Base-by-base conservation (phyloP, 2,113 vertebrate genomes). In the Megaceryle maxima region DNA sequence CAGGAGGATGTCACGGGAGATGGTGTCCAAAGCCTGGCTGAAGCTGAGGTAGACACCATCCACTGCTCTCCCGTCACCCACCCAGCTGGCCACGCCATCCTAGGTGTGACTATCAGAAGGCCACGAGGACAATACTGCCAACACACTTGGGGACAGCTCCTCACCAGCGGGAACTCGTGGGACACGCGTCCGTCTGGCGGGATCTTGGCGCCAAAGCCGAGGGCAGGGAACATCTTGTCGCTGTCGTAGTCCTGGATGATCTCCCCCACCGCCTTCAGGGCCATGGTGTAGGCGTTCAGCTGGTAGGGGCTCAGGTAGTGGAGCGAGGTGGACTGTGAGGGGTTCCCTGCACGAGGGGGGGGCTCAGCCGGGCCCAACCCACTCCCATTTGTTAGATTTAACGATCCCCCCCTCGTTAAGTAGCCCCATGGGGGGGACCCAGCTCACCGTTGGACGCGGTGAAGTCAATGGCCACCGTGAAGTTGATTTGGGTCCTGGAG, bases 261-360 rank as follows among this genome's bases (percentile, higher is more conserved):
- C 97, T 99, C 99, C 2, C 99, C 99, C 1, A 99, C 99, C 0
- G 99, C 99, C 21, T 98, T 99, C 93, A 99, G 98, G 1, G 99
- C 99, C 98, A 99, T 98, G 35, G 99, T 98, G 2, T 99, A 99
- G 66, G 99, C 99, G 6, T 99, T 99, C 96, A 99, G 98, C 98
- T 99, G 99, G 98, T 99, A 99, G 10, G 99, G 99, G 89, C 99
- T 99, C 99, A 99, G 99, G 97, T 99, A 99, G 97, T 99, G 99
- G 75, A 99, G 98, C 0, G 99, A 99, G 1, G 99, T 99, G 87
- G 99, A 99, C 96, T 99, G 99, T 1, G 99, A 99, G 3, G 98
- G 99, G 97, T 99, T 99, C 77, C 99, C 99, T 98, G 96, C 0
- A 91, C 57, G 28, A 53, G 31, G 28, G n/a, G 72, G 39, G 16